Evolutionary conservation across 2,113 vertebrate genomes (phyloP), one percentile per base, ranked within the genome.

Genomic region (Smithornis capensis): DNA sequence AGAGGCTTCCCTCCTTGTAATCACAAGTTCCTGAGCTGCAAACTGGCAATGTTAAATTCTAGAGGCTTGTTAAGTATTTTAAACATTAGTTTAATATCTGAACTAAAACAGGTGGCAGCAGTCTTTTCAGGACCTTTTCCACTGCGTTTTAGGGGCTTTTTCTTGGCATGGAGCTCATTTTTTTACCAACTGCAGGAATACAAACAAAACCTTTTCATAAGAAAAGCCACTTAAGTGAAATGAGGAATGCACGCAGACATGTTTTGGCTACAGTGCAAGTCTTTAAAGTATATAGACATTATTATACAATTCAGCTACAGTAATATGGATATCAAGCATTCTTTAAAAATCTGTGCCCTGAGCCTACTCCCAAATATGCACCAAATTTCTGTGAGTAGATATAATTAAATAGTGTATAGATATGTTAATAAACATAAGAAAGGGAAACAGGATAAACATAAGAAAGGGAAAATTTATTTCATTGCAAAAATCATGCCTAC

Each of bases 121-220:
- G 86, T 89, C 78, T 89, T 95, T 88, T 93, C 35, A 77, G 73
- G 92, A 82, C 65, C 55, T 69, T 94, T 97, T 89, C 67, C 71
- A 74, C 70, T 80, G 83, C 8, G 1, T 94, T 94, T 92, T 83
- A 84, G 82, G 79, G 78, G 40, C 6, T 76, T 82, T 69, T 90
- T 84, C 85, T 80, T 65, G 49, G 83, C 90, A 52, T 77, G 27
- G 57, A 90, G 62, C 62, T 91, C 74, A 49, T 75, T 94, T 97
- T 95, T 92, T 91, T 44, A 65, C 78, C 80, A 87, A 95, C 70
- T 97, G 42, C 63, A 94, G 86, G 80, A 96, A 95, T 92, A 97
- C 93, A 97, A 98, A 97, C 93, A 97, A 96, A 97, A 95, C 74
- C 74, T 97, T 96, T 96, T 97, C 95, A 97, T 87, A 96, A 96